Percentiles rank a stretch among this genome's conserved stretches.
Conservation (phyloP, 1,140 invertebrate genomes). For the Tetranychus urticae region DNA sequence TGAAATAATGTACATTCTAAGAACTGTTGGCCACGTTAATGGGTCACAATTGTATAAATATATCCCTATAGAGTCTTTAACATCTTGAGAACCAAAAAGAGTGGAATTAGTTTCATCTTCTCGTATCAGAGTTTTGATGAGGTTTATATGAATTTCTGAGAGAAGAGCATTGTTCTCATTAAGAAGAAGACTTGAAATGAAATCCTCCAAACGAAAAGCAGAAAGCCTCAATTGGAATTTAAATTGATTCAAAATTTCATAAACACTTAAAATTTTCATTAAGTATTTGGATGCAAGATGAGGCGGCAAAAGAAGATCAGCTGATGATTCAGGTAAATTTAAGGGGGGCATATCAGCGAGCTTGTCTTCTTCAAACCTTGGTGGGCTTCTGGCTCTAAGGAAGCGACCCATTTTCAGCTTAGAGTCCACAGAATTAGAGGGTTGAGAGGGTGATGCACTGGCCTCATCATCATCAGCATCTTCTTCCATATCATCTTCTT, state of each 20-base stretch:
- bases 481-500: neutral
- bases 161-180: conserved; percentile 74
- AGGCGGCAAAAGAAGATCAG: conserved; percentile 53
- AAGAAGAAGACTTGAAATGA: conserved; percentile 66
- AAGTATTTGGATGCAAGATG: conserved; percentile 33
- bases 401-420: conserved; percentile 13
- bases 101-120: conserved; percentile 88
- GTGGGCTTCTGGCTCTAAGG: conserved; percentile 42
- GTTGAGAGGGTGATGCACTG: neutral
- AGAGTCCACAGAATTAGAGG: neutral
- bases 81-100: conserved; percentile 78
- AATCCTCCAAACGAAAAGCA: conserved; percentile 83
- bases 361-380: conserved; percentile 17
- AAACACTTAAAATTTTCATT: conserved; percentile 56
- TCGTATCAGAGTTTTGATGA: conserved; percentile 65
- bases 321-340: conserved; percentile 57
- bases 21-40: conserved; percentile 79
- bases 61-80: conserved; percentile 87
- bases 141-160: conserved; percentile 70
- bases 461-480: conserved; percentile 1
- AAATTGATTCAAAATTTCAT: conserved; percentile 81
- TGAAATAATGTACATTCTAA: conserved; percentile 50
- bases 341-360: conserved; percentile 39
- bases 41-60: conserved; percentile 70
- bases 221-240: conserved; percentile 64